phyloP scores from a whole-genome alignment of 2,113 vertebrate species.

The Bos indicus region DNA sequence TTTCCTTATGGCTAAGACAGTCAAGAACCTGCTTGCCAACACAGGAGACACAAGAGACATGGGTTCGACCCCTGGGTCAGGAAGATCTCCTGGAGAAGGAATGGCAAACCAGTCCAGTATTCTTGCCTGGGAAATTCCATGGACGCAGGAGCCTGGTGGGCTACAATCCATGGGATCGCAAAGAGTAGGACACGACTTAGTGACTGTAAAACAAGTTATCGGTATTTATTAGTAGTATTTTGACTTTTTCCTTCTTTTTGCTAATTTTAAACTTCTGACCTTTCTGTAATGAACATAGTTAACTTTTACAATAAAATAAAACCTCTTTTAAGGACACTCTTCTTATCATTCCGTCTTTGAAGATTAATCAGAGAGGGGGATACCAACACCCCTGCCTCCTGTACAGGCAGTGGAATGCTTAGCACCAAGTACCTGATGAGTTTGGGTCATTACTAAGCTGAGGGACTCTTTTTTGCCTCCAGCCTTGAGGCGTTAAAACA shows the following conservation, averaged over 20 bases:
- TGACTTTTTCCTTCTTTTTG: slow-evolving; percentile 11
- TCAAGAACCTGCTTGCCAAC: not conserved
- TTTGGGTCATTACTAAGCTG: not conserved
- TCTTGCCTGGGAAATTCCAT: not conserved
- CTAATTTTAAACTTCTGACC: slow-evolving; percentile 12
- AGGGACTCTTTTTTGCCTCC: slow-evolving; percentile 9
- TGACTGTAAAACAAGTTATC: not conserved
- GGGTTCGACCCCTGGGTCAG: not conserved
- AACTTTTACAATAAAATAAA: not conserved
- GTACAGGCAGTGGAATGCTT: not conserved
- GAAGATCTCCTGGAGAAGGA: not conserved
- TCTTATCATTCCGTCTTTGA: not conserved
- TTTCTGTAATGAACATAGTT: not conserved
- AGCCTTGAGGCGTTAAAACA: not conserved
- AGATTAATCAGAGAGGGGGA: not conserved
- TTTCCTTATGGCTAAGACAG: not conserved
- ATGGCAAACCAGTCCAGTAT: not conserved
- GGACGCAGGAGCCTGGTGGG: not conserved
- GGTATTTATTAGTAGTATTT: slow-evolving; percentile 9
- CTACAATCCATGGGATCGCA: not conserved
- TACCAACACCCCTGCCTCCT: not conserved
- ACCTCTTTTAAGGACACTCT: not conserved
- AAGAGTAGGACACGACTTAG: not conserved
- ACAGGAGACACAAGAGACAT: not conserved
- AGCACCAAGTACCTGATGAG: not conserved